Conservation (phyloP, 2,888 invertebrate species). For the Lordiphosa andalusiaca region DNA sequence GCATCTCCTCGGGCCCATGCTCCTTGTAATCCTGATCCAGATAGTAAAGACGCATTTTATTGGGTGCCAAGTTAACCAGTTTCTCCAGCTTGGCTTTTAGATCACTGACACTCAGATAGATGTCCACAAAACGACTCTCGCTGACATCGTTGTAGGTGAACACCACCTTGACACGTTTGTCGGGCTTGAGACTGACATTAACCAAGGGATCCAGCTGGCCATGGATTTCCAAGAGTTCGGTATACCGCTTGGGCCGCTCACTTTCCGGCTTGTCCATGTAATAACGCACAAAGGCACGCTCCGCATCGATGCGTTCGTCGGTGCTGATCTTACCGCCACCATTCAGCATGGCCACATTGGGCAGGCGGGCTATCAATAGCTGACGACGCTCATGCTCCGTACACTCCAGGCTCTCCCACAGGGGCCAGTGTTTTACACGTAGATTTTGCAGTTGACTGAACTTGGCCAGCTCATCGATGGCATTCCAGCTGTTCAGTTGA, state of each 20-base stretch:
- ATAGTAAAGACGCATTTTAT: conserved; percentile 93
- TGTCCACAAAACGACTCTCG: conserved; percentile 88
- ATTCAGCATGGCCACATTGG: conserved; percentile 91
- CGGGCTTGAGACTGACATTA: conserved; percentile 91
- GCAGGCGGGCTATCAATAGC: conserved; percentile 92
- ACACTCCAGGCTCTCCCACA: conserved; percentile 89
- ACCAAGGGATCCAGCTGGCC: conserved; percentile 95
- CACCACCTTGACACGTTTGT: conserved; percentile 91
- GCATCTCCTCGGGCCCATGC: conserved; percentile 92
- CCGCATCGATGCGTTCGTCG: conserved; percentile 94
- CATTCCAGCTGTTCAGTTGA: conserved; percentile 91
- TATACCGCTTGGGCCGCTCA: conserved; percentile 87
- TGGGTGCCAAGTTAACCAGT: conserved; percentile 89
- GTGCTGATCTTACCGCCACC: conserved; percentile 92
- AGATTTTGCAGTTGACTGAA: conserved; percentile 92
- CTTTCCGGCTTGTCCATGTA: conserved; percentile 94
- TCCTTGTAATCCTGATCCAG: conserved; percentile 90
- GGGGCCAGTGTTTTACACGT: conserved; percentile 86
- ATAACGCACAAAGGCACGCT: conserved; percentile 94
- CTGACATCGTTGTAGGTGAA: conserved; percentile 89
- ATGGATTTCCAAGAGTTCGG: conserved; percentile 91
- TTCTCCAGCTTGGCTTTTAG: conserved; percentile 89
- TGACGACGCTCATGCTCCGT: conserved; percentile 94
- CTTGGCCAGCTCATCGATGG: conserved; percentile 91
- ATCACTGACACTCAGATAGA: conserved; percentile 90